Percentiles rank a stretch among this genome's conserved stretches.
These are phyloP conservation scores for Mimachlamys varia DNA, from an alignment of 2,888 invertebrate genomes.

Conservation along the genomic window DNA sequence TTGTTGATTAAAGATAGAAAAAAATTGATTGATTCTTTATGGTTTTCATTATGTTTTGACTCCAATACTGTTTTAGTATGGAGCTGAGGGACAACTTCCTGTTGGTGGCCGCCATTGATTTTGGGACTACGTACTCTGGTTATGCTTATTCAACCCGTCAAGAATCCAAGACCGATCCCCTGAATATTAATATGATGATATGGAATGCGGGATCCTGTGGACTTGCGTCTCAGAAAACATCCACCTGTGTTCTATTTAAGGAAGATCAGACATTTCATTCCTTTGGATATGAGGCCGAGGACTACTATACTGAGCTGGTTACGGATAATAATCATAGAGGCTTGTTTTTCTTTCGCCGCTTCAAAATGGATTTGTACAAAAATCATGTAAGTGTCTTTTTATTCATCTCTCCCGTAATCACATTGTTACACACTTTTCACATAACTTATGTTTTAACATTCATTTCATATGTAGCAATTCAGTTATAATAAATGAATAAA, in stretches of 20 bases:
- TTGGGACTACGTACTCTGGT: constrained; percentile 29
- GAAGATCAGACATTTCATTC: background rate
- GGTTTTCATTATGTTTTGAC: too few relatives aligned
- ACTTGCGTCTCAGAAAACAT: background rate
- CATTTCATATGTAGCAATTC: too few relatives aligned
- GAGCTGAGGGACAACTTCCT: background rate
- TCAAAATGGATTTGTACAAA: constrained; percentile 36
- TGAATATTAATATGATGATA: background rate
- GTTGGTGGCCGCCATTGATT: constrained; percentile 30
- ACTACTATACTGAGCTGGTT: background rate
- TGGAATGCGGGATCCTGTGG: constrained; percentile 30
- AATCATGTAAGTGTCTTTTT: constrained; percentile 4
- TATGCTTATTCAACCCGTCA: background rate
- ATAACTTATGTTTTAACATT: too few relatives aligned
- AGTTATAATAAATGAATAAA: too few relatives aligned
- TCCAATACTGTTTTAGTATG: background rate
- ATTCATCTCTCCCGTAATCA: too few relatives aligned
- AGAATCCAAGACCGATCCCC: background rate
- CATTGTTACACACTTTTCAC: too few relatives aligned
- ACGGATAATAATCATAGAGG: background rate
- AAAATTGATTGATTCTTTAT: too few relatives aligned
- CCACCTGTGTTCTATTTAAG: constrained; percentile 36
- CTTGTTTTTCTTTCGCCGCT: constrained; percentile 34
- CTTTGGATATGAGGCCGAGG: constrained; percentile 29
- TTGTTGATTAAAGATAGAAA: too few relatives aligned